These are phyloP conservation scores for Poecilus cupreus DNA, from an alignment of 2,888 invertebrate genomes.

Conservation along the genomic window DNA sequence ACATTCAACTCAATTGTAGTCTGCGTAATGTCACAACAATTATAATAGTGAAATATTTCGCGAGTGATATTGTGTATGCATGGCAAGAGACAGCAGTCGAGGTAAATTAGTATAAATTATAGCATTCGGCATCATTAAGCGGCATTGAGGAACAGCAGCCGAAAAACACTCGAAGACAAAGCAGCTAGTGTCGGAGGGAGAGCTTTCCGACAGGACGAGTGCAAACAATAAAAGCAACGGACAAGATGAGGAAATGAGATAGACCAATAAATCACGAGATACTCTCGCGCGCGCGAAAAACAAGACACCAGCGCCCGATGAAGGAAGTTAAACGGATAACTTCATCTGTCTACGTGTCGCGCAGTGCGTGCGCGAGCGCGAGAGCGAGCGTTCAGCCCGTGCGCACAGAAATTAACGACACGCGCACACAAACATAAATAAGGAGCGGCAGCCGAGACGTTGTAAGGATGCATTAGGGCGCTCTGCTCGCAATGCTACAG, in stretches of 20 bases:
- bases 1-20: too few species aligned
- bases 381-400: too few species aligned
- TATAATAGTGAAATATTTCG: background rate
- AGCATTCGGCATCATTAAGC: constrained; percentile 48
- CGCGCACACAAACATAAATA: constrained; percentile 69
- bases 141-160: constrained; percentile 16
- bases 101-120: constrained; percentile 48
- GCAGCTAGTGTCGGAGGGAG: background rate
- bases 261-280: constrained; percentile 59
- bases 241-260: constrained; percentile 65
- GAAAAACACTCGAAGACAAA: constrained; percentile 44
- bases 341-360: constrained; percentile 12
- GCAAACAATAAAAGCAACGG: constrained; percentile 63
- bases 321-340: constrained; percentile 54
- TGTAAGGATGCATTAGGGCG: too few species aligned
- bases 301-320: constrained; percentile 43
- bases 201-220: constrained; percentile 62
- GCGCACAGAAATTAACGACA: constrained; percentile 68
- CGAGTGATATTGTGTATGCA: constrained; percentile 1
- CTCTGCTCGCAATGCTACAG: too few species aligned
- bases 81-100: constrained; percentile 1
- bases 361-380: constrained; percentile 40
- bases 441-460: constrained; percentile 64
- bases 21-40: too few species aligned
- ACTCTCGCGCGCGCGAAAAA: constrained; percentile 46